Base-by-base conservation (phyloP, 53 echinoderm and acorn worm species). In the Mesocentrotus franciscanus region DNA sequence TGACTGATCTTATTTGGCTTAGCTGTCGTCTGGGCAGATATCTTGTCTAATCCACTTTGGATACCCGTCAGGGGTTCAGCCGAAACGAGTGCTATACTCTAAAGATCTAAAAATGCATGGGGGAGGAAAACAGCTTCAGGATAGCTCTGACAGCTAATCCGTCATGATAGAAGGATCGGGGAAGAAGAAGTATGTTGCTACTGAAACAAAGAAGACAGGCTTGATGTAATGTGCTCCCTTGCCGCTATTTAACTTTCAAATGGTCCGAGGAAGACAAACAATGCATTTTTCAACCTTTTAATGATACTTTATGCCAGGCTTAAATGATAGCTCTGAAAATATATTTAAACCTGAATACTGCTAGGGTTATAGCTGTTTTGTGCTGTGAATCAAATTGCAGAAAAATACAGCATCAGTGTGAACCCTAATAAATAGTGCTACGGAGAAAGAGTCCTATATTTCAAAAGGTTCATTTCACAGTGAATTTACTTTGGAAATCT, bases 51-150 rank as follows among this genome's bases (percentile, higher is more conserved):
- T 87, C 87, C 87, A 87, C 56, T 87, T 87, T 87, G 87, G 87
- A 58, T 11, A 87, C 20, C 26, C 81, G 81, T 87, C 29, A 24
- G 87, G 39, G 34, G 87, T 87, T 87, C 87, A 87, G 8, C n/a
- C 27, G n/a, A 87, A 87, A 57, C 27, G n/a, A 87, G 87, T 27
- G 56, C 87, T 87, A n/a, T n/a, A 87, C 58, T 58, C 58, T 87
- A 87, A 57, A 87, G 26, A 57, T 81, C 36, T 7, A 6, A 42
- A 42, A 18, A 81, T 81, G 81, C 81, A 87, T 2, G 56, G 57
- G 87, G 87, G 58, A 58, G 87, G 87, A 87, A 87, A 57, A 87
- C 87, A 87, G 87, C 87, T 87, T 87, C 56, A 27, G 87, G 87
- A 58, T 57, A 58, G 57, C 87, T 57, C 22, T 57, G 56, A 58